Evolutionary conservation across 2,888 invertebrate genomes (phyloP).

Genomic region (Drosophila diplacantha): DNA sequence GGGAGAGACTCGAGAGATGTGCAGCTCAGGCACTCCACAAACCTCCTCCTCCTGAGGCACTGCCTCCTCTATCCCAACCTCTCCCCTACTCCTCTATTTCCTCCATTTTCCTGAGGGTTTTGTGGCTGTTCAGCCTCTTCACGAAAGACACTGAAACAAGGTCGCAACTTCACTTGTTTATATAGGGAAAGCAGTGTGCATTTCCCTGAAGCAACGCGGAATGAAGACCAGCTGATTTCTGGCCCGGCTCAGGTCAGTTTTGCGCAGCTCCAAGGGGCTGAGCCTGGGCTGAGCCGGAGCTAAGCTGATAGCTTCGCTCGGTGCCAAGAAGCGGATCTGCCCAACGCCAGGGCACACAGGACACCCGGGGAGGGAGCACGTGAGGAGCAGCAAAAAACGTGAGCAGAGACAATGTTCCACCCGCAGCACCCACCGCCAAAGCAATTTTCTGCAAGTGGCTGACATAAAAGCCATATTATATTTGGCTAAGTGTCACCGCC

Average conservation of each 20-base stretch:
- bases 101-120: too few species aligned
- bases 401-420: neutral
- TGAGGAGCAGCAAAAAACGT: constrained; percentile 18
- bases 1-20: too few species aligned
- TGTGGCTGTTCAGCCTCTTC: too few species aligned
- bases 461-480: constrained; percentile 71
- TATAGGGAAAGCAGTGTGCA: neutral
- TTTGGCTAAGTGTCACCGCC: constrained; percentile 69
- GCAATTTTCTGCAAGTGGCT: constrained; percentile 70
- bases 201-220: fast-evolving
- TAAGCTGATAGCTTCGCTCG: constrained; percentile 1
- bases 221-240: neutral
- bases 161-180: neutral
- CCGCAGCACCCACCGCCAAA: constrained; percentile 23
- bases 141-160: neutral
- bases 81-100: too few species aligned
- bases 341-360: too few species aligned
- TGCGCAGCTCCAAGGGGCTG: neutral
- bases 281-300: neutral
- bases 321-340: constrained; percentile 29
- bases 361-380: too few species aligned
- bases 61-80: too few species aligned
- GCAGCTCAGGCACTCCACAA: too few species aligned
- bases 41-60: too few species aligned
- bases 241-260: neutral